Conservation (phyloP, 2,888 invertebrate species). For the Caenorhabditis macrosperma region DNA sequence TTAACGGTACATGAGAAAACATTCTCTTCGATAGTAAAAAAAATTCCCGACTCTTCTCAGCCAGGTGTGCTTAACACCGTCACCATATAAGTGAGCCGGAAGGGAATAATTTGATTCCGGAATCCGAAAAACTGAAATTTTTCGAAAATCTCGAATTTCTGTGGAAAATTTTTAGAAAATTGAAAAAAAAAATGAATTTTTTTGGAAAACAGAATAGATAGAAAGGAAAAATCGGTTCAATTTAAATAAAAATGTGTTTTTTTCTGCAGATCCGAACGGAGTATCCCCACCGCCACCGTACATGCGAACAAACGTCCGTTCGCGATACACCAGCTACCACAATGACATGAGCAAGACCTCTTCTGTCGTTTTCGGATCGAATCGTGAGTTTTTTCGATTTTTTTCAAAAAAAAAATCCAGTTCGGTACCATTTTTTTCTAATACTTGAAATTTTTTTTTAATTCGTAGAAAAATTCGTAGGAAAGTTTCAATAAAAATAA, state of each 20-base stretch:
- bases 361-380: constrained; percentile 42
- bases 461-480: not conserved
- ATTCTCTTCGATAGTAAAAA: too few species aligned
- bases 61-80: too few species aligned
- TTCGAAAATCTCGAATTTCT: too few species aligned
- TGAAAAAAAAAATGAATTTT: too few species aligned
- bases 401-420: not conserved
- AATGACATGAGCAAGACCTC: constrained; percentile 39
- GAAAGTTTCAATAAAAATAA: not conserved
- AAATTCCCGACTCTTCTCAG: too few species aligned
- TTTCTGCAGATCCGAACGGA: constrained; percentile 4
- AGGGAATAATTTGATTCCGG: too few species aligned
- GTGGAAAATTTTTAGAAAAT: too few species aligned
- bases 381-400: constrained; percentile 28
- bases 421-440: not conserved
- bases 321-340: constrained; percentile 35
- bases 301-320: constrained; percentile 12
- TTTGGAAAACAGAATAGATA: too few species aligned
- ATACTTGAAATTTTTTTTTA: not conserved
- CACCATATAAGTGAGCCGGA: too few species aligned
- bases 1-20: too few species aligned
- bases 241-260: not conserved
- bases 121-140: too few species aligned
- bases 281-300: constrained; percentile 47
- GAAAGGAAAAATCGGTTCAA: too few species aligned